phyloP scores from a whole-genome alignment of 2,888 invertebrate genomes.

The Elmis aenea region DNA sequence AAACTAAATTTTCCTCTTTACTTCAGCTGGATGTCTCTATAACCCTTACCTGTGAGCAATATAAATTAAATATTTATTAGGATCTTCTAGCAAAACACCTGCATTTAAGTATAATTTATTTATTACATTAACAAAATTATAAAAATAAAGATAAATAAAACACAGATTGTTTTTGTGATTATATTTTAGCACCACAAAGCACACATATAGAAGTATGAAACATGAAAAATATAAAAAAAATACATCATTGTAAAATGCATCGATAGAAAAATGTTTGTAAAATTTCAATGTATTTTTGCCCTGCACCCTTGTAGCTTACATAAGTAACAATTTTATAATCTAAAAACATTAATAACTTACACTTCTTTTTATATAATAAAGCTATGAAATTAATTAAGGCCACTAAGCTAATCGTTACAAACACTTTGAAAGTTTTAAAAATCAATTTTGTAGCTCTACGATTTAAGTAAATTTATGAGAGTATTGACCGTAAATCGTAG shows the following conservation, averaged over 20 bases:
- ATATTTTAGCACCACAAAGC: constrained; percentile 8
- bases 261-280: no score
- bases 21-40: no score
- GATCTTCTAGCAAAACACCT: no score
- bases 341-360: background rate
- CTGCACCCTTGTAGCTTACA: constrained; percentile 24
- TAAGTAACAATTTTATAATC: no score
- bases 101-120: no score
- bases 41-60: no score
- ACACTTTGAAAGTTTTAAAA: no score
- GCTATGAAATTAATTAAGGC: constrained; percentile 31
- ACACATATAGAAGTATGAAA: constrained; percentile 5
- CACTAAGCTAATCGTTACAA: constrained; percentile 29
- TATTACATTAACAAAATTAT: constrained; percentile 9
- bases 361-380: constrained; percentile 21
- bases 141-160: constrained; percentile 4
- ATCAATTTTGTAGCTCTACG: background rate
- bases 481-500: no score
- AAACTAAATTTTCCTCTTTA: no score
- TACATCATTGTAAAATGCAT: no score
- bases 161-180: background rate
- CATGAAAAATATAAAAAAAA: constrained; percentile 6
- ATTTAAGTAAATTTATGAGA: background rate
- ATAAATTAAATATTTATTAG: no score
- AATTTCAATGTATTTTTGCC: no score